Percentiles rank a stretch among this genome's conserved stretches.
phyloP scores from a whole-genome alignment of 2,888 invertebrate genomes.

The Troides aeacus region DNA sequence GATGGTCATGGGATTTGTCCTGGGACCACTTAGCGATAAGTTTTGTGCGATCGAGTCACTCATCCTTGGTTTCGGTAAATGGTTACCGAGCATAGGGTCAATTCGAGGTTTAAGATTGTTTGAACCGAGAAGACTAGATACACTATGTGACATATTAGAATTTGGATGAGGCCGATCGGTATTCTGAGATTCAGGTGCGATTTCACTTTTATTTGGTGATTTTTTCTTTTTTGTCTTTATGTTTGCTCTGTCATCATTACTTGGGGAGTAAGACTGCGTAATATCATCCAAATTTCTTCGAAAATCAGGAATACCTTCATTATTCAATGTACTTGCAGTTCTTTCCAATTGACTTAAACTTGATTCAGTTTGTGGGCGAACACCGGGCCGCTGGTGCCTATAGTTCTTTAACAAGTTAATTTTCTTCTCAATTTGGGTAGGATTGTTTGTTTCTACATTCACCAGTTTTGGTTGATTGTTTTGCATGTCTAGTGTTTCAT shows the following conservation, averaged over 20 bases:
- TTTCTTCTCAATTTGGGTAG: slow-evolving; percentile 59
- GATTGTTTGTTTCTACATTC: slow-evolving; percentile 42
- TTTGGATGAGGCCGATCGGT: slow-evolving; percentile 42
- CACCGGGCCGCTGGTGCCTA: slow-evolving; percentile 66
- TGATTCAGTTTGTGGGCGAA: slow-evolving; percentile 62
- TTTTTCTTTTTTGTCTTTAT: slow-evolving; percentile 69
- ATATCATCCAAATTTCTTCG: slow-evolving; percentile 74
- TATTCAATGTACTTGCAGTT: slow-evolving; percentile 67
- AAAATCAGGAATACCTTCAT: slow-evolving; percentile 72
- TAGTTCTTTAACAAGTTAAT: slow-evolving; percentile 74
- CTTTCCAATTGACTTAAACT: slow-evolving; percentile 69
- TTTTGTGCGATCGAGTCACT: slow-evolving; percentile 27
- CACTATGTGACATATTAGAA: slow-evolving; percentile 66
- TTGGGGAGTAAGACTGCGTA: slow-evolving; percentile 73
- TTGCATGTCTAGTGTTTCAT: slow-evolving; percentile 31
- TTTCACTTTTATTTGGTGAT: slow-evolving; percentile 60
- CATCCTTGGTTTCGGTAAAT: slow-evolving; percentile 27
- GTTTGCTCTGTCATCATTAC: slow-evolving; percentile 57
- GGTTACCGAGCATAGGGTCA: slow-evolving; percentile 36
- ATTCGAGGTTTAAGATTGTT: slow-evolving; percentile 45
- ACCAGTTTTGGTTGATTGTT: slow-evolving; percentile 34
- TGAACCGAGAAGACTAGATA: slow-evolving; percentile 64
- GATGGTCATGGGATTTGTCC: slow-evolving; percentile 31
- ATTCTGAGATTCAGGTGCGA: slow-evolving; percentile 48
- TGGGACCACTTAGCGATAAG: slow-evolving; percentile 24